Evolutionary conservation across 2,888 invertebrate species (phyloP).

Genomic region (Selenia dentaria): DNA sequence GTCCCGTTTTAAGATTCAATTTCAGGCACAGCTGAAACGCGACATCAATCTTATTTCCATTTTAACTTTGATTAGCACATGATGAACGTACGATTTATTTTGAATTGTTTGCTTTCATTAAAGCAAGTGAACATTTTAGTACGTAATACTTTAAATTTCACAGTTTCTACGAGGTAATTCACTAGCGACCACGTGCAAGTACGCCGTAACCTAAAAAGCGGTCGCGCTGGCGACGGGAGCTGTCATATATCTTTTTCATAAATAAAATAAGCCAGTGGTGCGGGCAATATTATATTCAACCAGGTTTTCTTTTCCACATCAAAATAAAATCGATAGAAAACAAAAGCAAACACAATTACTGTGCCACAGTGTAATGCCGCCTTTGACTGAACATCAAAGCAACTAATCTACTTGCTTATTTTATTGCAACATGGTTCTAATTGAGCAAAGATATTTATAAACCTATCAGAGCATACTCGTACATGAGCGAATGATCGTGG

Average conservation of each 20-base stretch:
- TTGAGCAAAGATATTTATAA: conserved; percentile 10
- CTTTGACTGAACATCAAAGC: conserved; percentile 6
- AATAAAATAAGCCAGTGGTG: too few species aligned
- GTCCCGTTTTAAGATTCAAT: conserved; percentile 6
- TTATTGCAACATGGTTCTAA: conserved; percentile 12
- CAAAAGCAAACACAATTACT: not conserved
- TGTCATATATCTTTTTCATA: too few species aligned
- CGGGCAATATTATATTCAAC: too few species aligned
- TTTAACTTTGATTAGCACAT: conserved; percentile 4
- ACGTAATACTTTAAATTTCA: too few species aligned
- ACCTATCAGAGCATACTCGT: not conserved
- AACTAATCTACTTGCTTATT: conserved; percentile 7
- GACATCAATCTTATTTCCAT: conserved; percentile 7
- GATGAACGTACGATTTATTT: not conserved
- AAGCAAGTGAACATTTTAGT: too few species aligned
- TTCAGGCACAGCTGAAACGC: conserved; percentile 6
- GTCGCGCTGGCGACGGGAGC: too few species aligned
- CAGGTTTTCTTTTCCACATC: too few species aligned
- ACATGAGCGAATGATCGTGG: conserved; percentile 1
- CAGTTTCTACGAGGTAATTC: too few species aligned
- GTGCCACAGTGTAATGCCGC: not conserved
- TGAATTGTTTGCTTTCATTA: not conserved
- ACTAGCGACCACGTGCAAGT: too few species aligned
- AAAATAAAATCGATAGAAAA: not conserved
- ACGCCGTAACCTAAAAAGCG: too few species aligned